Percentiles rank a stretch among this genome's conserved stretches.
These are phyloP conservation scores for Epinephelus cyanopodus DNA, from an alignment of 2,113 vertebrate species.

Conservation along the genomic window DNA sequence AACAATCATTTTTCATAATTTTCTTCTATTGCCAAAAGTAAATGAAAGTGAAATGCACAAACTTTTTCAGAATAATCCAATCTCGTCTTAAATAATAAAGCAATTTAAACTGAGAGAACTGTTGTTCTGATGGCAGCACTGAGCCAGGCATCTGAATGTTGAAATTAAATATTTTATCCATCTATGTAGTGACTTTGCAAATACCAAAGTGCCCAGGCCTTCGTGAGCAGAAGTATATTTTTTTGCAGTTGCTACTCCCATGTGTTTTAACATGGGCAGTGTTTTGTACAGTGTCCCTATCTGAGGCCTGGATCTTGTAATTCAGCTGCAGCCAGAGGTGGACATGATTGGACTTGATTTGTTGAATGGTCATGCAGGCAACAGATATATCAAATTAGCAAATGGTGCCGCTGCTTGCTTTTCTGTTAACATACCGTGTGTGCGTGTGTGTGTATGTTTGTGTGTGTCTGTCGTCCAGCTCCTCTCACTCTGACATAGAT, in stretches of 20 bases:
- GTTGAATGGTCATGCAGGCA: constrained; percentile 22
- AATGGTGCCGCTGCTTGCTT: constrained; percentile 32
- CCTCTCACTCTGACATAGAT: constrained; percentile 15
- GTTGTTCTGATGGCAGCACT: not conserved
- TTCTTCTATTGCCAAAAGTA: not conserved
- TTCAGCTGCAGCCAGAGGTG: constrained; percentile 11
- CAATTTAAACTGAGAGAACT: not conserved
- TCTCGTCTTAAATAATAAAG: not conserved
- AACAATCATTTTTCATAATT: not conserved
- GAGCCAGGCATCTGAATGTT: too few relatives aligned
- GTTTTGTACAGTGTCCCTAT: not conserved
- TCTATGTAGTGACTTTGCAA: not conserved
- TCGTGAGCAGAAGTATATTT: not conserved
- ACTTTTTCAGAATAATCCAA: not conserved
- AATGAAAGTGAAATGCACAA: not conserved
- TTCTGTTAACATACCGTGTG: constrained; percentile 10
- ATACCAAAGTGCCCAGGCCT: not conserved
- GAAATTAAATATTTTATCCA: not conserved
- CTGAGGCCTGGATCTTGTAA: constrained; percentile 1
- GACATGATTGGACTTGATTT: constrained; percentile 38
- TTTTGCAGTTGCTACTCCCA: not conserved
- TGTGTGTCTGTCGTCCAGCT: constrained; percentile 2
- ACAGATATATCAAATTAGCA: constrained; percentile 34
- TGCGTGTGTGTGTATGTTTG: not conserved
- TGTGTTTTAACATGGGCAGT: not conserved